Percentiles rank a stretch among this genome's conserved stretches.
phyloP scores from a whole-genome alignment of 2,888 invertebrate genomes.

The Taphrorychus bicolor region DNA sequence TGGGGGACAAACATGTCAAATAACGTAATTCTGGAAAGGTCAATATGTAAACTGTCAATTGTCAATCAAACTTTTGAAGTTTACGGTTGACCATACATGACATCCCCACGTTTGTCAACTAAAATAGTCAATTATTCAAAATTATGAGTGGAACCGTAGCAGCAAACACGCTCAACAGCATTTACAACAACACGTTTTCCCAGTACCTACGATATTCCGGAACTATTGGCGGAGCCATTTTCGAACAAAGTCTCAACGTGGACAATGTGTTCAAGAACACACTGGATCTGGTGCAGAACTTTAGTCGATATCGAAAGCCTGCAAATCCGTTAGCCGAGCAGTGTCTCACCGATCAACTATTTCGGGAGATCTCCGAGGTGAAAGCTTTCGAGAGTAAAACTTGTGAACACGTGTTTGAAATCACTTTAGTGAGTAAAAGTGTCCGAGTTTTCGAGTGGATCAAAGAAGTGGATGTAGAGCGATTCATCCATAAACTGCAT shows the following conservation, averaged over 20 bases:
- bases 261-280: conserved; percentile 33
- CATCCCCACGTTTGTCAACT: no score
- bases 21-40: no score
- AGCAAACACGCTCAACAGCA: conserved; percentile 23
- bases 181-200: conserved; percentile 25
- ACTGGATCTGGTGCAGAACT: conserved; percentile 21
- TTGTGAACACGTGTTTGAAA: conserved; percentile 33
- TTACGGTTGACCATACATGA: no score
- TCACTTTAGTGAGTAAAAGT: conserved; percentile 34
- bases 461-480: conserved; percentile 26
- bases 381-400: conserved; percentile 22
- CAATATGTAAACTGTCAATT: no score
- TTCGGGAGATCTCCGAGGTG: conserved; percentile 26
- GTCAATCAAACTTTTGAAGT: no score
- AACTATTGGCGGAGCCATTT: conserved; percentile 33
- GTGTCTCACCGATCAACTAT: conserved; percentile 27
- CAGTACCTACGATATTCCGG: conserved; percentile 31
- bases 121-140: no score
- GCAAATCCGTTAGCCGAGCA: conserved; percentile 27
- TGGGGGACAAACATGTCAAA: no score
- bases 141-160: conserved; percentile 38
- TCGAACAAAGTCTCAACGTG: conserved; percentile 32
- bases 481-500: conserved; percentile 28
- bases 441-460: conserved; percentile 36
- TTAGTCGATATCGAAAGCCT: conserved; percentile 26